Evolutionary conservation across 2,113 vertebrate species (phyloP), one percentile per base, ranked within the genome.

Genomic region (Oncorhynchus masou): DNA sequence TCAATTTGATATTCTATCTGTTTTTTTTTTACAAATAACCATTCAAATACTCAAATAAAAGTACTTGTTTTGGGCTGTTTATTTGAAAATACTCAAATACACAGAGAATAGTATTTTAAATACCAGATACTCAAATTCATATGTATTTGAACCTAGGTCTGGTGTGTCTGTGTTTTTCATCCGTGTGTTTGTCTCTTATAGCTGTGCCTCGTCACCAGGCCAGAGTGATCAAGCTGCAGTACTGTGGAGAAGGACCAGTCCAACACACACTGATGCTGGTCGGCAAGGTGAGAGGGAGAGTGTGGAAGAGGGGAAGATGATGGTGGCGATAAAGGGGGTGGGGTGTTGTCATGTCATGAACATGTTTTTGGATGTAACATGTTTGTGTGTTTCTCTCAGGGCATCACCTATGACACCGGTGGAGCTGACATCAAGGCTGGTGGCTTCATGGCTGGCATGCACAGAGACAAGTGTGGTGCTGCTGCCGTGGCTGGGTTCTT

Each of bases 381-480:
- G 39, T 45, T 9, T 45, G 13, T 54, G 3, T 54, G 15, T 54
- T 0, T 68, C 3, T 74, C 73, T 73, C 79, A 95, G 94, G 94
- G 94, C 1, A 92, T 95, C 81, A 95, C 94, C 66, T 95, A 95
- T 12, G 94, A 95, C 90, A 95, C 94, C 0, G 94, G 94, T 16
- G 94, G 94, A 84, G 94, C 94, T 0, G 94, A 95, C 87, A 95
- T 95, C 81, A 95, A 95, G 82, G 94, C 94, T 19, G 94, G 94
- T 0, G 94, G 94, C 0, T 0, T 90, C 78, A 95, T 95, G 94
- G 93, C 94, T 1, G 94, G 94, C 71, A 95, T 95, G 94, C 94
- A 95, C 91, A 83, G 94, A 20, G 94, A 95, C 85, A 95, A 95
- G 83, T 94, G 94, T 88, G 94, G 94, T 51, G 91, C 94, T 78